Percentiles rank a stretch among this genome's conserved stretches.
These are phyloP conservation scores for Piezodorus guildinii DNA, from an alignment of 1,140 invertebrate species.

Conservation along the genomic window DNA sequence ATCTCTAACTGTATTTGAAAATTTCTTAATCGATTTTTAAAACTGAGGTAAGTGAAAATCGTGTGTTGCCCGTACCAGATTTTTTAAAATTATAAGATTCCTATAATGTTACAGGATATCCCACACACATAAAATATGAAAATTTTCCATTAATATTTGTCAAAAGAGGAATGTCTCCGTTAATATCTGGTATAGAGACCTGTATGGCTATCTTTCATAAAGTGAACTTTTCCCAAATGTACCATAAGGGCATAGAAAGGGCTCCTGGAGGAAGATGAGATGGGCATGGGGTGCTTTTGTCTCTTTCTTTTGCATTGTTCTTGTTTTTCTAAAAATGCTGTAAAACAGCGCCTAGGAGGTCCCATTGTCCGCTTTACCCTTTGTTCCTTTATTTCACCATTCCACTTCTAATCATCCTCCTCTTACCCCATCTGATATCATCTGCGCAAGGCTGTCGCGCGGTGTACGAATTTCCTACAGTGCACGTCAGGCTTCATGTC, in stretches of 20 bases:
- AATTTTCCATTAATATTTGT: too few relatives aligned
- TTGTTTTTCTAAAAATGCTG: constrained; percentile 5
- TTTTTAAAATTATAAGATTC: too few relatives aligned
- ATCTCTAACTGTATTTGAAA: too few relatives aligned
- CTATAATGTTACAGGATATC: too few relatives aligned
- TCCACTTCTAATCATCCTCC: not conserved
- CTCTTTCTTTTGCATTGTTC: not conserved
- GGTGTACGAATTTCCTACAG: too few relatives aligned
- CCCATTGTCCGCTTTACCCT: not conserved
- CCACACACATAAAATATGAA: too few relatives aligned
- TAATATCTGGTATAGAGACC: too few relatives aligned
- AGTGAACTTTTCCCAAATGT: not conserved
- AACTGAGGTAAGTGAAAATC: too few relatives aligned
- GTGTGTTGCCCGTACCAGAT: too few relatives aligned
- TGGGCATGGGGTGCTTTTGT: not conserved
- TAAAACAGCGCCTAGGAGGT: constrained; percentile 4
- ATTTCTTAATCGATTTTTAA: too few relatives aligned
- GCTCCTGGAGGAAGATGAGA: not conserved
- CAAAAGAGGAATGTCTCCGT: not conserved
- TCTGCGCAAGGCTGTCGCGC: not conserved
- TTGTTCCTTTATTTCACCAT: not conserved
- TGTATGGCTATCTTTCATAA: not conserved
- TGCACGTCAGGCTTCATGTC: too few relatives aligned
- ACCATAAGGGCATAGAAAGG: not conserved
- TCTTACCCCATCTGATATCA: not conserved